Conservation (phyloP, 2,113 vertebrate genomes). For the Pipra filicauda region DNA sequence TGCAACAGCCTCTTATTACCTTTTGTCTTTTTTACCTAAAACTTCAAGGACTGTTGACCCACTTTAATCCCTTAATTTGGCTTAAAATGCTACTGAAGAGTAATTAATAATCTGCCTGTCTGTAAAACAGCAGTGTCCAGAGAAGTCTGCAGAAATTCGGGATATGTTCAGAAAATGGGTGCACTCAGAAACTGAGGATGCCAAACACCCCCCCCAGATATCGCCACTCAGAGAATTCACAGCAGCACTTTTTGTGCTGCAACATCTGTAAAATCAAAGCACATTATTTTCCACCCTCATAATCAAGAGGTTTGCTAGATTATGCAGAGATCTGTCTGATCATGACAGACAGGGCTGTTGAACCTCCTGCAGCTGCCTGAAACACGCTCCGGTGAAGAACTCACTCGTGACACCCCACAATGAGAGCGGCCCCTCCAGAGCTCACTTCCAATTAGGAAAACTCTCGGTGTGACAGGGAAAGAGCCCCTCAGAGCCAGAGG, state of each 20-base stretch:
- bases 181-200: background rate
- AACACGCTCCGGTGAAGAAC: background rate
- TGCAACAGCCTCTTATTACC: background rate
- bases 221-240: background rate
- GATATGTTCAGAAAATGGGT: background rate
- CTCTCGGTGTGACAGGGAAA: background rate
- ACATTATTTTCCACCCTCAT: conserved; percentile 1
- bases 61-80: background rate
- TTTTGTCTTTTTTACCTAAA: background rate
- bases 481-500: background rate
- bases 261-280: conserved; percentile 41
- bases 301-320: conserved; percentile 34
- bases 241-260: background rate
- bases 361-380: conserved; percentile 6
- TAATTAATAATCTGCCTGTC: background rate
- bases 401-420: background rate
- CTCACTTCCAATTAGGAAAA: background rate
- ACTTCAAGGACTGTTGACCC: background rate
- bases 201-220: background rate
- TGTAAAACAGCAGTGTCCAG: background rate
- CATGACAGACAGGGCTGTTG: background rate
- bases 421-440: rapidly evolving
- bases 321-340: background rate
- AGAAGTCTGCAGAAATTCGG: background rate
- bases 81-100: background rate